A percentile compares a stretch with the other conserved stretches of the same genome.
These are phyloP conservation scores for Periophthalmus magnuspinnatus DNA, from an alignment of 2,797 vertebrate species.

Conservation along the genomic window DNA sequence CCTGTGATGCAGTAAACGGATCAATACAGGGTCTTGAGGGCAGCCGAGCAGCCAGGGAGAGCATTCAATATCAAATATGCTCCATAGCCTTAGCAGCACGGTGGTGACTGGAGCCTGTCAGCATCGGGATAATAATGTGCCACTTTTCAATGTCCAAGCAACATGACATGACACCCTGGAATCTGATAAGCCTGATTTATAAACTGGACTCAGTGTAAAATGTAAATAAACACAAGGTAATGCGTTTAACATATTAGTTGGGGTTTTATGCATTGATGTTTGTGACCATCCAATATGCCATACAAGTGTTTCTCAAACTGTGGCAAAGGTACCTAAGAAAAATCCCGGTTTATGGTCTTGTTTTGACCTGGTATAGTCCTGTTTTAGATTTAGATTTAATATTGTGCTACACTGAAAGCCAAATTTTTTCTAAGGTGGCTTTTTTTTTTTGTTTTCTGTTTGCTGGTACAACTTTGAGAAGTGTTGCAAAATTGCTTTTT, in stretches of 20 bases:
- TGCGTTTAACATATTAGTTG: neutral
- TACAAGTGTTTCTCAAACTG: too few species aligned
- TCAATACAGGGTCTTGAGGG: slow-evolving; percentile 66
- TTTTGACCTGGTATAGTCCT: neutral
- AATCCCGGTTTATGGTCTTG: neutral
- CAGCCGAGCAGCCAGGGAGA: slow-evolving; percentile 41
- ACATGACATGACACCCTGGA: neutral
- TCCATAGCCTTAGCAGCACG: slow-evolving; percentile 28
- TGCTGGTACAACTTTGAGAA: neutral
- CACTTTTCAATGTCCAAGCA: neutral
- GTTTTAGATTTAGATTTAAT: too few species aligned
- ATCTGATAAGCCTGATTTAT: neutral
- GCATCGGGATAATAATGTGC: slow-evolving; percentile 22
- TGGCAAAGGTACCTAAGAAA: too few species aligned
- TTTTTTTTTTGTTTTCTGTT: neutral
- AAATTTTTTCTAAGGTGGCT: too few species aligned
- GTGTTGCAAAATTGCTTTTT: neutral
- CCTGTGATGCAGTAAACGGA: slow-evolving; percentile 51
- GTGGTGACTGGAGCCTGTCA: slow-evolving; percentile 30
- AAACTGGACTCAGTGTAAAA: neutral
- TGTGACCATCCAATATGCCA: neutral
- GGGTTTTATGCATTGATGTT: neutral
- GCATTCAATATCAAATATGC: slow-evolving; percentile 34
- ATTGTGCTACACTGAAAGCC: too few species aligned
- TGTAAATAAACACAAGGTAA: neutral